phyloP scores from a whole-genome alignment of 2,888 invertebrate species.

The Plebejus anna region DNA sequence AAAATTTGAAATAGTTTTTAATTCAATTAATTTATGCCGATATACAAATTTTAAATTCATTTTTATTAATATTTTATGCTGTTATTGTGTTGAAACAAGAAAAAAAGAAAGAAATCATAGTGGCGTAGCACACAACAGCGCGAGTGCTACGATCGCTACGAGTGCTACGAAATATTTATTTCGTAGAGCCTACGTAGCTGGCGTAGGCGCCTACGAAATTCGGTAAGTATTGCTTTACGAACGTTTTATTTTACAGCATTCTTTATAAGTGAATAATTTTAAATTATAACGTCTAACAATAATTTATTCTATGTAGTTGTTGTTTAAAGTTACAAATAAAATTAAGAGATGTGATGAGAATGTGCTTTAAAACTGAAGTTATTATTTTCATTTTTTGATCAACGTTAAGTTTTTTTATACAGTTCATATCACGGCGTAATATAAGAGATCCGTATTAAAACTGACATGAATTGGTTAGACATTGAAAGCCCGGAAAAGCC shows the following conservation, averaged over 20 bases:
- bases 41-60: not conserved
- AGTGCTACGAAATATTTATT: constrained; percentile 1
- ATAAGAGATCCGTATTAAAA: not conserved
- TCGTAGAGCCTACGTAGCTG: not conserved
- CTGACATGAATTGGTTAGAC: constrained; percentile 17
- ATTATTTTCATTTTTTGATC: too few relatives aligned
- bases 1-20: too few relatives aligned
- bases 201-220: constrained; percentile 4
- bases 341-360: too few relatives aligned
- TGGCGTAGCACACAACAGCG: not conserved
- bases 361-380: too few relatives aligned
- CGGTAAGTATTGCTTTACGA: not conserved
- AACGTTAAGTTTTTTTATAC: not conserved
- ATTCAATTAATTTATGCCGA: too few relatives aligned
- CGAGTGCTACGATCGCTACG: not conserved
- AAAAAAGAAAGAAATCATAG: not conserved
- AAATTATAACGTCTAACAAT: too few relatives aligned
- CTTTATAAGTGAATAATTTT: too few relatives aligned
- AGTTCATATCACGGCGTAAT: not conserved
- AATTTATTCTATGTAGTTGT: too few relatives aligned
- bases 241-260: too few relatives aligned
- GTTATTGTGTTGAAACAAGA: too few relatives aligned
- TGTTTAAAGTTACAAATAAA: too few relatives aligned
- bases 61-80: not conserved
- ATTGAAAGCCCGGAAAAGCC: constrained; percentile 1